Percentiles rank a stretch among this genome's conserved stretches.
Evolutionary conservation across 2,888 invertebrate species (phyloP).

Genomic region (Caenorhabditis doughertyi): DNA sequence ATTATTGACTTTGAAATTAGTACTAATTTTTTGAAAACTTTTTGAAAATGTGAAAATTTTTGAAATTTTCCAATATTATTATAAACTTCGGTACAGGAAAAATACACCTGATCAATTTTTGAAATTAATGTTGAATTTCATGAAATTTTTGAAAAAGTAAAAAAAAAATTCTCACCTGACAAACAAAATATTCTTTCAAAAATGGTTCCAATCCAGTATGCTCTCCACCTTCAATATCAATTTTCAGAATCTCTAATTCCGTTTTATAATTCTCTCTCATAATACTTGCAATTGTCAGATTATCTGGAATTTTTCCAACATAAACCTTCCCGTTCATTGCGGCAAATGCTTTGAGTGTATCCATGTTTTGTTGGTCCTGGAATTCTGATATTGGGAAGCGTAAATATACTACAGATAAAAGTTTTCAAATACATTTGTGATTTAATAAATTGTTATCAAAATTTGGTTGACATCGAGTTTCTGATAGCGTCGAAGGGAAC

Average conservation of each 20-base stretch:
- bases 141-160: background rate
- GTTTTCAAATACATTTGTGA: background rate
- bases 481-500: too few relatives aligned
- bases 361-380: conserved; percentile 42
- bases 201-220: conserved; percentile 46
- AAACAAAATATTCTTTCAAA: conserved; percentile 43
- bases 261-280: conserved; percentile 5
- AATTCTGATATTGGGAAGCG: background rate
- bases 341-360: conserved; percentile 22
- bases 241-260: conserved; percentile 60
- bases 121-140: too few relatives aligned
- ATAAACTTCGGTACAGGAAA: too few relatives aligned
- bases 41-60: too few relatives aligned
- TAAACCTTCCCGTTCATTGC: conserved; percentile 12
- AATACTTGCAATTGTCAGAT: conserved; percentile 36
- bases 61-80: too few relatives aligned
- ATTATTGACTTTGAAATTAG: background rate
- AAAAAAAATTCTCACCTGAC: conserved; percentile 48
- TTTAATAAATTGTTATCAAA: background rate
- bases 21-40: too few relatives aligned
- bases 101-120: too few relatives aligned
- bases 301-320: conserved; percentile 51
- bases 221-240: conserved; percentile 64
- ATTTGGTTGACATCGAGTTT: background rate
- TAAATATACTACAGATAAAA: too few relatives aligned